Evolutionary conservation across 35 echinoderm and acorn worm genomes (phyloP).

Genomic region (Antedon bifida): DNA sequence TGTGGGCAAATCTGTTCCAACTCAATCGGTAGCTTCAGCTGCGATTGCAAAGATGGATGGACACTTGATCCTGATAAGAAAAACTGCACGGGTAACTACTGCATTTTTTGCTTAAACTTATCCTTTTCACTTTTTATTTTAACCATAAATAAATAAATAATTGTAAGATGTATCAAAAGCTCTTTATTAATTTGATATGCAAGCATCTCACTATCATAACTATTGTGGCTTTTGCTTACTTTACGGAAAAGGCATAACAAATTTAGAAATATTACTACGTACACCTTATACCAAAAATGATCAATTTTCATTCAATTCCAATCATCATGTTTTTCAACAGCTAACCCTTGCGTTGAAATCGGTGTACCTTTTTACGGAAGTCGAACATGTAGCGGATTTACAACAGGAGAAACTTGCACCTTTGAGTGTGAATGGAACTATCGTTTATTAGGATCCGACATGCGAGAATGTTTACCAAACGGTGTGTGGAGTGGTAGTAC

Average conservation of each 20-base stretch:
- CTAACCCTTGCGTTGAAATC: background rate
- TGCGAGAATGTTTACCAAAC: background rate
- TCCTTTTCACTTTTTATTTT: too few species aligned
- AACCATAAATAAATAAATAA: too few species aligned
- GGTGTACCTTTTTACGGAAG: background rate
- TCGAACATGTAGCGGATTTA: background rate
- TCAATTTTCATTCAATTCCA: too few species aligned
- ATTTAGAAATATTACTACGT: too few species aligned
- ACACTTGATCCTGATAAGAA: background rate
- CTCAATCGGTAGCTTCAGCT: background rate
- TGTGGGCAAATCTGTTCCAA: background rate
- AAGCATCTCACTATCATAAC: too few species aligned
- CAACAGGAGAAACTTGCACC: background rate
- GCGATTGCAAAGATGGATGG: background rate
- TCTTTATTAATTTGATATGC: too few species aligned
- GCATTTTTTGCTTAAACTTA: too few species aligned
- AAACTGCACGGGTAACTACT: background rate
- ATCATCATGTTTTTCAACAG: background rate
- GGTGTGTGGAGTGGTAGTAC: background rate
- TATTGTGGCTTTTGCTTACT: too few species aligned
- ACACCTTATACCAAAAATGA: too few species aligned
- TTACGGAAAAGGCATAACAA: too few species aligned
- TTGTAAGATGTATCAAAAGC: too few species aligned
- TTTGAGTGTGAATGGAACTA: background rate
- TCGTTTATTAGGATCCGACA: background rate